Evolutionary conservation across 2,797 vertebrate species (phyloP), one percentile per base, ranked within the genome.

Genomic region (Cyclopterus lumpus): DNA sequence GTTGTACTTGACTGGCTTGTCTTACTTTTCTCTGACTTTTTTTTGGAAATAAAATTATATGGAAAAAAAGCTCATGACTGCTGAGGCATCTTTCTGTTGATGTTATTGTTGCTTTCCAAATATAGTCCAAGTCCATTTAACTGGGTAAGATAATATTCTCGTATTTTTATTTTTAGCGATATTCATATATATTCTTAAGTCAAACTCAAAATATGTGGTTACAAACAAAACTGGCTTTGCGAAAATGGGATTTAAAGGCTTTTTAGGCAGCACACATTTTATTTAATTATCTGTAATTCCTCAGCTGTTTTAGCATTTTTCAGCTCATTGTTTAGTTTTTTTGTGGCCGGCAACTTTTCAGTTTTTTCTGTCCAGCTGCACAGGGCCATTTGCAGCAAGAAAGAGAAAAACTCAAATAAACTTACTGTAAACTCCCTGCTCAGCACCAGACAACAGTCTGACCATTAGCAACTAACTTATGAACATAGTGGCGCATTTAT

Each of bases 11-110:
- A 90, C 87, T 88, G 86, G 88, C 92, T 89, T 92, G 83, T 91
- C 88, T 92, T 88, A 87, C 86, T 92, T 94, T 93, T 93, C 91
- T 92, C 90, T 88, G 86, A 93, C 86, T 91, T 90, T 89, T 89
- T 92, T 93, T 93, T 91, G 83, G 79, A 93, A 94, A 94, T 93
- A 94, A 94, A 94, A 88, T 64, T 82, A 75, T 72, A 72, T 75
- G 55, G 70, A 82, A 90, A 88, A 90, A 79, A 53, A 68, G 15
- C 60, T 71, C 91, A 91, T 32, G 44, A 5, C 22, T 55, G 34
- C 58, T 57, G 51, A 51, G 46, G 8, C 15, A 30, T 67, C 53
- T 68, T 58, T 71, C 24, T 44, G 36, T 2, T 22, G 38, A 12
- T 40, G 38, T 40, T 12, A 40, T 66, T 70, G 53, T 49, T 70